Base-by-base conservation (phyloP, 1,140 invertebrate species). In the Drosophila leontia region DNA sequence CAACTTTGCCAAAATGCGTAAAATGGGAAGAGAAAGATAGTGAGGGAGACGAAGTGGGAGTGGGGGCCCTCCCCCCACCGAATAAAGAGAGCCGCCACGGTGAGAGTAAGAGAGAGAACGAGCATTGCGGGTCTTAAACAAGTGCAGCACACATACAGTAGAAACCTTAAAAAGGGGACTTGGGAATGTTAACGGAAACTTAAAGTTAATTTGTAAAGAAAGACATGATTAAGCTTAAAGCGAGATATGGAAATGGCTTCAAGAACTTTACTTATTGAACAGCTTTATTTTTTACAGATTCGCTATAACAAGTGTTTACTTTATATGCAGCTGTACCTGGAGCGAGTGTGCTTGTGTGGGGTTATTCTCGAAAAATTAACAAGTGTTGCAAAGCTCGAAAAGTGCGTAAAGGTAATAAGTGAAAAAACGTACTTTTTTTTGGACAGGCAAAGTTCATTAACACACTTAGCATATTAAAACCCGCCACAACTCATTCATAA, bases 1-100 rank as follows among this genome's bases (percentile, higher is more conserved):
- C 85, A 87, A 80, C 80, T 81, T 85, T 81, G 76, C 82, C 77
- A 75, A 84, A 84, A 84, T 81, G 78, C 78, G 83, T 84, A 70
- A 55, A 61, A 57, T 53, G 48, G 68, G 50, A 59, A 35, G 32
- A 56, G 60, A 50, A 62, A 75, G 34, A 60, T 59, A 59, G 47
- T 11, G 45, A 55, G 26, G 53, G 29, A 17, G 19, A 41, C 32
- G n/a, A 11, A 48, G 47, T 15, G 55, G 13, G 26, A 19, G 32
- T 47, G 47, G 37, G 15, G 45, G 41, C 11, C 11, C 15, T 26
- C 34, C 19, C 53, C 37, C 35, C 35, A 23, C 15, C 35, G 9
- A 34, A 72, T 50, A 70, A 42, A 47, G 48, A 55, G 67, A 68
- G 39, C 48, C 17, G 39, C 17, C 19, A 17, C 42, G 63, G 51